These are phyloP conservation scores for Pseudotriccus pelzelni DNA, from an alignment of 2,797 vertebrate genomes.

Conservation along the genomic window DNA sequence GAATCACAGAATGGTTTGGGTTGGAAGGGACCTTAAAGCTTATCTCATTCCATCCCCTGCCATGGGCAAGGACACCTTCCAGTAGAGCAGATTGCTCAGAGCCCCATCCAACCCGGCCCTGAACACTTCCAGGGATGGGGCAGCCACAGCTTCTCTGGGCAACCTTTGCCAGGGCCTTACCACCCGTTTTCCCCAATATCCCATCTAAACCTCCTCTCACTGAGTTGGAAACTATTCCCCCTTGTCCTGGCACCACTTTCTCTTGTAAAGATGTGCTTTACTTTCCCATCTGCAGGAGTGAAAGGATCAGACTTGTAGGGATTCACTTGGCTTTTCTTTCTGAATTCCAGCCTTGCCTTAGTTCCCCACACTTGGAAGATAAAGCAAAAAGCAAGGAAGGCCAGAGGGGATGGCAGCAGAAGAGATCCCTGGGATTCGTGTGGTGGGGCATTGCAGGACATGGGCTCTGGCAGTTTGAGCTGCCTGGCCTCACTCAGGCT, in stretches of 20 bases:
- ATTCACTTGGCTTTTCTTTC: not conserved
- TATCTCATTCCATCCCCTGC: not conserved
- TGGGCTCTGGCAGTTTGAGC: not conserved
- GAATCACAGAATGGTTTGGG: not conserved
- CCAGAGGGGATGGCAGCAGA: not conserved
- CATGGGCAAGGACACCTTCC: not conserved
- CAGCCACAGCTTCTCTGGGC: not conserved
- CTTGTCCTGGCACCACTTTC: not conserved
- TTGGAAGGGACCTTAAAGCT: not conserved
- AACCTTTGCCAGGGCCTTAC: fast-evolving
- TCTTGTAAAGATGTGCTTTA: not conserved
- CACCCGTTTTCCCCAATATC: not conserved
- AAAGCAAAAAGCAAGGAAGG: not conserved
- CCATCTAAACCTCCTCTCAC: not conserved
- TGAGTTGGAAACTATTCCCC: not conserved
- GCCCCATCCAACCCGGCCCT: fast-evolving
- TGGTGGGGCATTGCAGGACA: not conserved
- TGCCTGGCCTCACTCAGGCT: not conserved
- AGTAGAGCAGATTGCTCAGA: fast-evolving
- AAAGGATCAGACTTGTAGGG: not conserved
- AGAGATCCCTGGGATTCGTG: not conserved
- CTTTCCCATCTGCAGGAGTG: not conserved
- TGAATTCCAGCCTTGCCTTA: not conserved
- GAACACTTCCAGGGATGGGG: not conserved
- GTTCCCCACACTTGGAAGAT: not conserved